Evolutionary conservation across 1,140 invertebrate genomes (phyloP).

Genomic region (Ceratosolen solmsi): DNA sequence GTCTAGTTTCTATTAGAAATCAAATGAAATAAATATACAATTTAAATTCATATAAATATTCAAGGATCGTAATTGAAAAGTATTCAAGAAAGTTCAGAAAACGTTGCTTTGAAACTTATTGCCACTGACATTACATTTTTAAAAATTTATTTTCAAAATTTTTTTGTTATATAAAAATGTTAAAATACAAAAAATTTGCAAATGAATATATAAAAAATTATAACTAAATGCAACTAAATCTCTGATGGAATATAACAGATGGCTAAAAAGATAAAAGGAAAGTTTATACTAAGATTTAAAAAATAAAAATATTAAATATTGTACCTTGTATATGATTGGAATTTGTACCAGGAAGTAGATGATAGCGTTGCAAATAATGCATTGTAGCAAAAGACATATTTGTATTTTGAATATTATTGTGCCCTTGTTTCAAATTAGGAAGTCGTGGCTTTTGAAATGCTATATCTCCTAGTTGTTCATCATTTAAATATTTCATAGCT

Average conservation of each 20-base stretch:
- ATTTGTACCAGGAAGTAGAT: slow-evolving; percentile 72
- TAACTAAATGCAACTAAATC: no score
- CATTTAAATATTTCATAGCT: slow-evolving; percentile 78
- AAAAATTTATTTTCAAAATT: no score
- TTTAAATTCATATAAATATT: slow-evolving; percentile 18
- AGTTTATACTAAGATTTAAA: background rate
- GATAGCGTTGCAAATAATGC: slow-evolving; percentile 80
- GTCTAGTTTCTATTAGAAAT: slow-evolving; percentile 32
- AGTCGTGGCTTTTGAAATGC: slow-evolving; percentile 62
- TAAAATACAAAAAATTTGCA: background rate
- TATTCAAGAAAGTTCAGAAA: no score
- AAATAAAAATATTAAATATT: slow-evolving; percentile 27
- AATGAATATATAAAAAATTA: background rate
- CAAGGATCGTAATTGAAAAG: background rate
- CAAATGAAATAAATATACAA: no score
- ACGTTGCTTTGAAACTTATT: no score
- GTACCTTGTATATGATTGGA: slow-evolving; percentile 57
- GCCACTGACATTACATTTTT: no score
- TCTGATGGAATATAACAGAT: background rate
- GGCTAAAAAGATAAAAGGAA: background rate
- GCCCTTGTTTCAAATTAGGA: slow-evolving; percentile 59
- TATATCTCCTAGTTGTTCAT: slow-evolving; percentile 71
- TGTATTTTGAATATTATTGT: slow-evolving; percentile 63
- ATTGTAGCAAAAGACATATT: slow-evolving; percentile 80
- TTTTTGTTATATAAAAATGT: no score